Evolutionary conservation across 2,888 invertebrate species (phyloP).

Genomic region (Dinocampus coccinellae): DNA sequence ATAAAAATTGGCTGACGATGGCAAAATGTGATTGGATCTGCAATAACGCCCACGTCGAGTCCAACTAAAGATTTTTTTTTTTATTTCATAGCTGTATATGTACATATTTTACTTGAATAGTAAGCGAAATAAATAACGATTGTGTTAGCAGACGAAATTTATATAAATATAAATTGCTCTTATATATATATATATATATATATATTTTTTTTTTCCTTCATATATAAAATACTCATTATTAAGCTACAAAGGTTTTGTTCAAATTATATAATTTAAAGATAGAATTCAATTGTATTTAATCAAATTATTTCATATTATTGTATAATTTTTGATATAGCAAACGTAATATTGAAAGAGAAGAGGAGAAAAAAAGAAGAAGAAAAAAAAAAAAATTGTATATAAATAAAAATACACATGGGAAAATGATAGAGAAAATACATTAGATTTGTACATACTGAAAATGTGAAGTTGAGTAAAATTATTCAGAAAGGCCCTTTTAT

Average conservation of each 20-base stretch:
- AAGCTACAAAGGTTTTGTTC: too few relatives aligned
- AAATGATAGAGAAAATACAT: background rate
- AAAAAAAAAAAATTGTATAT: too few relatives aligned
- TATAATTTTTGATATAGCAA: too few relatives aligned
- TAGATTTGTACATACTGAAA: background rate
- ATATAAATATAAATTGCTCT: background rate
- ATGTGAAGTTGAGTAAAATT: conserved; percentile 50
- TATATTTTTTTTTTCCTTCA: too few relatives aligned
- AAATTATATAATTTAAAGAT: too few relatives aligned
- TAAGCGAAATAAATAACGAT: conserved; percentile 44
- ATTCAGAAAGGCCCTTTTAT: conserved; percentile 56
- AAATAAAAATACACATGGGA: background rate
- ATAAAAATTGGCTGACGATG: conserved; percentile 33
- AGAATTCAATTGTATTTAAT: too few relatives aligned
- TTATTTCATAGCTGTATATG: background rate
- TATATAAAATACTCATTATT: too few relatives aligned
- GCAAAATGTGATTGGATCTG: conserved; percentile 33
- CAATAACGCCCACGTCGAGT: background rate
- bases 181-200: background rate
- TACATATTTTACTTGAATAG: background rate
- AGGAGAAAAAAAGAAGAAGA: too few relatives aligned
- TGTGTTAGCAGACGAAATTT: background rate
- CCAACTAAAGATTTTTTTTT: background rate
- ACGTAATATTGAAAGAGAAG: too few relatives aligned
- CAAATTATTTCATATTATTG: too few relatives aligned